Conservation (phyloP, 2,113 vertebrate genomes). For the Fregetta grallaria region DNA sequence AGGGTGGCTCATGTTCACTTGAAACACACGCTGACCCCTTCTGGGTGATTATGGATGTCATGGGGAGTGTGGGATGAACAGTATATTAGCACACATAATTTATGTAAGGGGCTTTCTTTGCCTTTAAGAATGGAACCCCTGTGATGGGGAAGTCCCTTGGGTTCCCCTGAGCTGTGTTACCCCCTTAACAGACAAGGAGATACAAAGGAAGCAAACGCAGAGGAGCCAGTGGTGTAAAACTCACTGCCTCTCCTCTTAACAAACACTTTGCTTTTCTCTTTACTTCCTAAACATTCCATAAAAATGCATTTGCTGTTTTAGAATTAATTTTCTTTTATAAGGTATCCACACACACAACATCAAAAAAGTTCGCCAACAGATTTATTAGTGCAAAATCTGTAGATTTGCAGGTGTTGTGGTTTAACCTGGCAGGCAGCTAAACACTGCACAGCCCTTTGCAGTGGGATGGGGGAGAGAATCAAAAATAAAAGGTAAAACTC, state of each 20-base stretch:
- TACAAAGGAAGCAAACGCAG: background rate
- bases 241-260: background rate
- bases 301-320: no score
- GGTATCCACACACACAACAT: no score
- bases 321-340: no score
- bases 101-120: background rate
- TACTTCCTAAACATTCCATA: no score
- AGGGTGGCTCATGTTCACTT: background rate
- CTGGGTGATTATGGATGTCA: slow-evolving; percentile 43
- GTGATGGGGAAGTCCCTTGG: background rate
- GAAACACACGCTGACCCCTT: background rate
- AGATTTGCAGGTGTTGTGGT: no score
- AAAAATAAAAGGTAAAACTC: no score
- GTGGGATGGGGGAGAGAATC: no score
- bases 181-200: background rate
- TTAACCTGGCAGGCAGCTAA: no score
- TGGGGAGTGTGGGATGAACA: background rate
- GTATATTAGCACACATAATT: background rate
- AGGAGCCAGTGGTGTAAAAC: background rate
- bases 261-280: background rate
- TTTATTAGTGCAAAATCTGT: no score
- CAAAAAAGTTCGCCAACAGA: no score
- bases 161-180: background rate
- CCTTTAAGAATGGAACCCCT: background rate
- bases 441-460: no score